phyloP scores from a whole-genome alignment of 2,888 invertebrate species.

The Acrobasis repandana region DNA sequence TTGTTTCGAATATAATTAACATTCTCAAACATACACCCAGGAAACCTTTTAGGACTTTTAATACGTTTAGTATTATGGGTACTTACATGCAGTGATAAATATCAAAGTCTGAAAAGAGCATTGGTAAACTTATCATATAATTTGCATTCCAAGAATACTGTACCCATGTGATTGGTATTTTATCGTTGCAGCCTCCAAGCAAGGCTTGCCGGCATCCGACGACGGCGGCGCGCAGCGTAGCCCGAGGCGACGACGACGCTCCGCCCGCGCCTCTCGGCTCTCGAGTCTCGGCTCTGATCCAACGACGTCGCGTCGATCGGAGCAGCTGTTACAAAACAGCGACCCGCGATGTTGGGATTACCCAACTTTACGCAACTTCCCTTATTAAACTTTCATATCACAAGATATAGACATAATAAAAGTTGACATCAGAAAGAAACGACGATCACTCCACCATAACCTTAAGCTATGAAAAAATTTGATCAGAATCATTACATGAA shows the following conservation, averaged over 20 bases:
- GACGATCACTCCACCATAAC: background rate
- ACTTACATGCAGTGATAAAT: background rate
- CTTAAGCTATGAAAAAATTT: background rate
- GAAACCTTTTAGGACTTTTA: too few relatives aligned
- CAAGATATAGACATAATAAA: constrained; percentile 40
- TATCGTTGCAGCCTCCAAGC: background rate
- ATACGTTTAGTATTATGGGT: too few relatives aligned
- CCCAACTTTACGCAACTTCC: constrained; percentile 69
- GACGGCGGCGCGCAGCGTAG: constrained; percentile 30
- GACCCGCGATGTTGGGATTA: constrained; percentile 55
- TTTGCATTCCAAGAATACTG: background rate
- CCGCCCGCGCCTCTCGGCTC: constrained; percentile 36
- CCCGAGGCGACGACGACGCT: constrained; percentile 43
- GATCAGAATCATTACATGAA: background rate
- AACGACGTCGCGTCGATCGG: constrained; percentile 35
- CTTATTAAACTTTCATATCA: constrained; percentile 61
- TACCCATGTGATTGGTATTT: background rate
- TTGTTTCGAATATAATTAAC: too few relatives aligned
- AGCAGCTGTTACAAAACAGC: constrained; percentile 66
- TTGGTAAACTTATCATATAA: background rate
- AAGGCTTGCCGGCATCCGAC: constrained; percentile 6
- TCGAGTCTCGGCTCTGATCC: constrained; percentile 29
- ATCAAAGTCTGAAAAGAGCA: background rate
- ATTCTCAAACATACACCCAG: too few relatives aligned
- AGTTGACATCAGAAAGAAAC: background rate